A percentile compares a stretch with the other conserved stretches of the same genome.
Evolutionary conservation across 2,888 invertebrate genomes (phyloP).

Genomic region (Mythimna vitellina): DNA sequence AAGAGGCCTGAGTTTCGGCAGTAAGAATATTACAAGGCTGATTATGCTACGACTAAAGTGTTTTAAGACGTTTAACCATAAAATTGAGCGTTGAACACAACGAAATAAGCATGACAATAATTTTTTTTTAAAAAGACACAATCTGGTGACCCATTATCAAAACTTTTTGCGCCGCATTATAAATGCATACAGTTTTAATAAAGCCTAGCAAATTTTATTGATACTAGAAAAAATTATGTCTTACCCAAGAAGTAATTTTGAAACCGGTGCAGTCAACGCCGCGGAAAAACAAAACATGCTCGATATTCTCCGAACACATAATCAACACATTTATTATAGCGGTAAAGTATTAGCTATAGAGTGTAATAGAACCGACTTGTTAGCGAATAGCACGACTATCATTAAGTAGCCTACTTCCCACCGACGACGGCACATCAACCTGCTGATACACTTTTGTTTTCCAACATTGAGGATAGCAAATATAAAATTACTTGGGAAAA

Average conservation of each 20-base stretch:
- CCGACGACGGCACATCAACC: constrained; percentile 47
- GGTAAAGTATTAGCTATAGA: constrained; percentile 46
- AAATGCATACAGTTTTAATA: not conserved
- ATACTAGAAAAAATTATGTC: not conserved
- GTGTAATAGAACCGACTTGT: constrained; percentile 48
- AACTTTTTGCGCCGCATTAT: not conserved
- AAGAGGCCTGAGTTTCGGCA: no score
- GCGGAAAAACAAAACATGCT: constrained; percentile 20
- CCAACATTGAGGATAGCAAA: constrained; percentile 36
- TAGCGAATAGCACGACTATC: constrained; percentile 57
- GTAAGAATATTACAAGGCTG: no score
- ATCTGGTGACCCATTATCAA: not conserved
- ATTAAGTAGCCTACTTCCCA: constrained; percentile 61
- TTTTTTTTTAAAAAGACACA: not conserved
- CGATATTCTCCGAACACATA: constrained; percentile 24
- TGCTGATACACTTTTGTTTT: constrained; percentile 63
- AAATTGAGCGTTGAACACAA: no score
- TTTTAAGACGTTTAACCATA: not conserved
- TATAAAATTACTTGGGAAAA: constrained; percentile 33
- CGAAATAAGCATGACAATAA: not conserved
- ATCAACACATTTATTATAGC: constrained; percentile 45
- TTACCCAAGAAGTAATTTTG: not conserved
- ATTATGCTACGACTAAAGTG: not conserved
- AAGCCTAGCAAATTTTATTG: not conserved
- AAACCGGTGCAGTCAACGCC: not conserved